Percentiles rank a stretch among this genome's conserved stretches.
These are phyloP conservation scores for Sturnus vulgaris DNA, from an alignment of 2,113 vertebrate species.

Conservation along the genomic window DNA sequence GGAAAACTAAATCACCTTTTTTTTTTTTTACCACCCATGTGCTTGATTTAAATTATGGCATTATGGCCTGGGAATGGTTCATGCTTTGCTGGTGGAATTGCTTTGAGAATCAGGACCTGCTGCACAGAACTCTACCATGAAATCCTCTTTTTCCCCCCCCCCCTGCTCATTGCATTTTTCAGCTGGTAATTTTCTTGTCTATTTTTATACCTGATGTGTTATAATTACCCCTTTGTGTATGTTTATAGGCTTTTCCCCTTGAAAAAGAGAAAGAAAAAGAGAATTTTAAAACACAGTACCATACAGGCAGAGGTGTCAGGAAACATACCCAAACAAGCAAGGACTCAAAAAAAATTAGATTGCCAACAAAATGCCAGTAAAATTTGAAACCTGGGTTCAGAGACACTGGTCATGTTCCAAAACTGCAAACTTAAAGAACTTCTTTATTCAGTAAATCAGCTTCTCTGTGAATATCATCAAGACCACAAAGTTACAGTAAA, in stretches of 20 bases:
- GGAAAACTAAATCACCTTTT: neutral
- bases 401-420: constrained; percentile 72
- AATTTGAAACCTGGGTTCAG: constrained; percentile 73
- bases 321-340: constrained; percentile 71
- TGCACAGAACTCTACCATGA: neutral
- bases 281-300: constrained; percentile 40
- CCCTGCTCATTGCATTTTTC: constrained; percentile 8
- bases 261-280: constrained; percentile 39
- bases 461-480: constrained; percentile 76
- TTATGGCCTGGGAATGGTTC: neutral
- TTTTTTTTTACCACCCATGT: neutral
- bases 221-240: constrained; percentile 62
- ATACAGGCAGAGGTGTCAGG: constrained; percentile 73
- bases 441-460: constrained; percentile 76
- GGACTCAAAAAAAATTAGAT: constrained; percentile 56
- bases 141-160: neutral
- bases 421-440: constrained; percentile 71
- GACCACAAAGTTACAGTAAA: constrained; percentile 61
- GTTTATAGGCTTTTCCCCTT: constrained; percentile 47
- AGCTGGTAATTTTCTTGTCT: constrained; percentile 24
- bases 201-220: constrained; percentile 47
- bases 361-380: constrained; percentile 80
- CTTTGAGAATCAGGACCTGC: neutral
- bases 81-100: neutral
- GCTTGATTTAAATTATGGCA: neutral